These are phyloP conservation scores for Ophthalmolycus amberensis DNA, from an alignment of 2,113 vertebrate genomes.

Conservation along the genomic window DNA sequence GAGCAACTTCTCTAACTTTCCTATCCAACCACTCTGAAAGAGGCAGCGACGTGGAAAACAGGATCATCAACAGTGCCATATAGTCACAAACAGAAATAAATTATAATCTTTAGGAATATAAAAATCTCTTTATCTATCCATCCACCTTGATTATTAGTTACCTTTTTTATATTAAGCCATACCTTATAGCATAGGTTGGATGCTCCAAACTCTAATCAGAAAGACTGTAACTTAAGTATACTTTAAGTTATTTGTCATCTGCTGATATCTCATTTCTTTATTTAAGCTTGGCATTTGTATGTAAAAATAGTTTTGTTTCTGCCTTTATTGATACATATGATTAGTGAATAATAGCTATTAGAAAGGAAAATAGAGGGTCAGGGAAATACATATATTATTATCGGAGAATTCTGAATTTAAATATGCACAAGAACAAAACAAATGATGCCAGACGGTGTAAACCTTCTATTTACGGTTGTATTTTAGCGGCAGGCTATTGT, in stretches of 20 bases:
- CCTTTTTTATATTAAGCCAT: background rate
- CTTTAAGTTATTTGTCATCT: background rate
- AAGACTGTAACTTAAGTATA: background rate
- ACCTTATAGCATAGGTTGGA: background rate
- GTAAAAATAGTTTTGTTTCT: background rate
- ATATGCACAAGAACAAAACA: slow-evolving; percentile 5
- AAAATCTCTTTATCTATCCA: background rate
- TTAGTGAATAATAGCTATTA: background rate
- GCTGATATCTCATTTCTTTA: background rate
- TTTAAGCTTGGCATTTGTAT: background rate
- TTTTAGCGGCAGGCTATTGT: slow-evolving; percentile 25
- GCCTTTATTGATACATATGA: background rate
- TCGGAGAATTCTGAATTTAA: background rate
- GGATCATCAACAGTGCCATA: background rate
- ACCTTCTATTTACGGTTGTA: background rate
- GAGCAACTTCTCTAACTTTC: slow-evolving; percentile 41
- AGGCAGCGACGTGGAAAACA: background rate
- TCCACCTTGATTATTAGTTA: background rate
- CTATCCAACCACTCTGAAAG: slow-evolving; percentile 22
- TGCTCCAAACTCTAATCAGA: background rate
- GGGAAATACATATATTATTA: background rate
- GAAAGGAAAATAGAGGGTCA: background rate
- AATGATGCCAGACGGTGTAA: slow-evolving; percentile 13
- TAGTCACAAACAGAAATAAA: slow-evolving; percentile 7
- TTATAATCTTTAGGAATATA: background rate